phyloP scores from a whole-genome alignment of 2,113 vertebrate genomes.

The Percopsis transmontana region DNA sequence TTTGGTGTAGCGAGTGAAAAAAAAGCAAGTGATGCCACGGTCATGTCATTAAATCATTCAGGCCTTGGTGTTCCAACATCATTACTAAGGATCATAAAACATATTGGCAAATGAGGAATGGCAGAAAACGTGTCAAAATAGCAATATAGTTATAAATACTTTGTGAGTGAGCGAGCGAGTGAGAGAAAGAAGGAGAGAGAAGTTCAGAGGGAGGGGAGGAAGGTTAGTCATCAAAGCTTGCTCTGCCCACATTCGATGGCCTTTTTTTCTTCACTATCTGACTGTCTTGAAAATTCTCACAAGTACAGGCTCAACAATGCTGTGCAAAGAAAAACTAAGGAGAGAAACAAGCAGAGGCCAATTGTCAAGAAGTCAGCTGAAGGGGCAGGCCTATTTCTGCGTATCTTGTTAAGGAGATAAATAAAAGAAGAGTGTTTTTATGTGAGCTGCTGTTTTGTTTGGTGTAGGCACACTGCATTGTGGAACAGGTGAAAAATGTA shows the following conservation, averaged over 20 bases:
- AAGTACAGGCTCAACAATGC: neutral
- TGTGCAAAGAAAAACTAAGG: neutral
- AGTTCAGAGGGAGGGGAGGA: slow-evolving; percentile 10
- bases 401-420: slow-evolving; percentile 13
- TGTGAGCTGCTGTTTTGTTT: too few relatives aligned
- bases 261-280: slow-evolving; percentile 30
- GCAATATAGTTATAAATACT: neutral
- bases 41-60: too few relatives aligned
- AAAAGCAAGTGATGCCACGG: too few relatives aligned
- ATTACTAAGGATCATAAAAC: neutral
- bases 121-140: slow-evolving; percentile 16
- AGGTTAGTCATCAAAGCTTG: slow-evolving; percentile 46
- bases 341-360: slow-evolving; percentile 5
- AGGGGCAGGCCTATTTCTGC: neutral
- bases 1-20: too few relatives aligned
- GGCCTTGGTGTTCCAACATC: too few relatives aligned
- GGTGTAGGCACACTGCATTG: too few relatives aligned
- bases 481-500: neutral
- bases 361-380: slow-evolving; percentile 7
- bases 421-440: neutral
- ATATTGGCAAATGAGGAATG: neutral
- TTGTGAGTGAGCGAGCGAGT: neutral
- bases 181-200: slow-evolving; percentile 25
- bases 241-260: slow-evolving; percentile 23
- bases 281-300: slow-evolving; percentile 5